Evolutionary conservation across 2,113 vertebrate genomes (phyloP).

Genomic region (Octodon degus): DNA sequence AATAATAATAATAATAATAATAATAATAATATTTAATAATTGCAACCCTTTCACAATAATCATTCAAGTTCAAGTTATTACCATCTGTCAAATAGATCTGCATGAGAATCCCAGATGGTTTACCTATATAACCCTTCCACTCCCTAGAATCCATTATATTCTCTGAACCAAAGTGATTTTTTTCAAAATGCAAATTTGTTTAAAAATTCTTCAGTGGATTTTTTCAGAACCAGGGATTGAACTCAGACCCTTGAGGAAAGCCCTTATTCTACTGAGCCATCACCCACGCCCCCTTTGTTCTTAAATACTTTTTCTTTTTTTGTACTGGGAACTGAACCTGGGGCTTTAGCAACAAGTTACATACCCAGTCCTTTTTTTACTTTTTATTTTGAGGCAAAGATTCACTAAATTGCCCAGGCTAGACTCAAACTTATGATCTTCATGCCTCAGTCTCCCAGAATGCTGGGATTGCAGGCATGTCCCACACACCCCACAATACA

Average conservation of each 20-base stretch:
- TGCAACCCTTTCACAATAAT: background rate
- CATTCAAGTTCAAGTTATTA: background rate
- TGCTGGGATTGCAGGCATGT: background rate
- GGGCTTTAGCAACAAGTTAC: background rate
- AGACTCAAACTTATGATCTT: background rate
- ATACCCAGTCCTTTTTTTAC: background rate
- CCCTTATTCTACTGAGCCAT: no score
- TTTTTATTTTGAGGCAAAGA: background rate
- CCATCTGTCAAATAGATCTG: background rate
- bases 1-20: no score
- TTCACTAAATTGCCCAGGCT: background rate
- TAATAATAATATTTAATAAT: background rate
- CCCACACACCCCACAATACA: background rate
- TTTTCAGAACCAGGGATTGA: no score
- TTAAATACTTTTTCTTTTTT: background rate
- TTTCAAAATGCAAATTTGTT: conserved; percentile 47
- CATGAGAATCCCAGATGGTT: background rate
- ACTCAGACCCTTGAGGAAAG: no score
- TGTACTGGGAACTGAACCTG: background rate
- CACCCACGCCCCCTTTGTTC: background rate
- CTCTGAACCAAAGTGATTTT: background rate
- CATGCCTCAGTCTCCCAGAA: background rate
- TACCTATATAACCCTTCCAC: background rate
- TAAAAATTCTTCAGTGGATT: background rate
- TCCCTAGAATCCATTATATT: background rate